A percentile compares a stretch with the other conserved stretches of the same genome.
Conservation (phyloP, 2,113 vertebrate genomes). For the Gymnarchus niloticus region DNA sequence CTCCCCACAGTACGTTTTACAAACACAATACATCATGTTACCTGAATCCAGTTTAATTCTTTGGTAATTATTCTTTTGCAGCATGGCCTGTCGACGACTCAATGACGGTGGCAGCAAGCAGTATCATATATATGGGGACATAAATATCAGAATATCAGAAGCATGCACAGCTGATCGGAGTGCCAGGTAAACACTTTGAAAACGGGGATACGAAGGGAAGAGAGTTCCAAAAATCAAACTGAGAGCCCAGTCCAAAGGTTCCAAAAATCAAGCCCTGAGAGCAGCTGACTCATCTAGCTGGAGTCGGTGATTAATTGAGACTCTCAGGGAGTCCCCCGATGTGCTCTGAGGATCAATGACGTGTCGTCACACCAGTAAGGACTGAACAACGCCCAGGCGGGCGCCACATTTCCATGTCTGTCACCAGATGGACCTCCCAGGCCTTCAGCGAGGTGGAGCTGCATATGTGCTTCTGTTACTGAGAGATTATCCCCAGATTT, state of each 20-base stretch:
- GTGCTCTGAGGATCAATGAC: conserved; percentile 38
- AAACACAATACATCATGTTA: background rate
- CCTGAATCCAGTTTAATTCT: background rate
- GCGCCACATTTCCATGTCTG: background rate
- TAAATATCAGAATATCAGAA: background rate
- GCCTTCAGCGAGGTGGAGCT: background rate
- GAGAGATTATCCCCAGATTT: background rate
- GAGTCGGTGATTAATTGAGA: conserved; percentile 48
- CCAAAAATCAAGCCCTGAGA: conserved; percentile 36
- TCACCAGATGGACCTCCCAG: background rate
- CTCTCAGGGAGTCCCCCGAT: conserved; percentile 33
- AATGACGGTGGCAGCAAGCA: background rate
- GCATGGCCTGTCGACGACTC: background rate
- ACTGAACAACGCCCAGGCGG: background rate
- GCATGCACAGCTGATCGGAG: background rate
- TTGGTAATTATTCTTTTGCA: background rate
- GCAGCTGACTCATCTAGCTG: conserved; percentile 22
- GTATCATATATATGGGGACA: background rate
- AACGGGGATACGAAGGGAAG: background rate
- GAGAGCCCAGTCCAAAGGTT: background rate
- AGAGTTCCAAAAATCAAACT: background rate
- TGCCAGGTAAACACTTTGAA: background rate
- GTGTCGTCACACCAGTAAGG: conserved; percentile 24
- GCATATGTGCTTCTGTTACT: background rate
- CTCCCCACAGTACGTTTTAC: too few relatives aligned